Evolutionary conservation across 2,113 vertebrate genomes (phyloP), one percentile per base, ranked within the genome.

Genomic region (Coryphaenoides rupestris): DNA sequence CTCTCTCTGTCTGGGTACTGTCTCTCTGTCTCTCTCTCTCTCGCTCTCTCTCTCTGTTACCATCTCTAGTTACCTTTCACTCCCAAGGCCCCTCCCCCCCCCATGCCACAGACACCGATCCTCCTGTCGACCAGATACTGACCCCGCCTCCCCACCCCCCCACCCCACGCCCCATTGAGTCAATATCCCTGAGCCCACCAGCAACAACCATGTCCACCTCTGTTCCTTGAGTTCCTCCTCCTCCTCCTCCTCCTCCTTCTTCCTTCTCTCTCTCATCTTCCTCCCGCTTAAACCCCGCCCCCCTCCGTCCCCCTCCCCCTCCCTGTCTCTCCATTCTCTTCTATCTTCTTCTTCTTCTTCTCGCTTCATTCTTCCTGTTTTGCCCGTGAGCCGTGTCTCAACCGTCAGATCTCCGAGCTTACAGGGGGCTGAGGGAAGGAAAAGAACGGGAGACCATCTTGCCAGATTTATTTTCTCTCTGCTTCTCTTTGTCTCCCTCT

Each of bases 281-380:
- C 57, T 19, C 15, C 40, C 13, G 70, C 63, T 62, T 66, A 57
- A 69, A 58, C 72, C 62, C 49, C 40, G 49, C 64, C 61, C 63
- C 47, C 46, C 15, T 47, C 15, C 26, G 47, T 50, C 61, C 61
- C 60, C 50, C 58, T 63, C 68, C 66, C 64, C 73, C 70, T 72
- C 61, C 74, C 73, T 70, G 66, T 76, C 72, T 62, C 40, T 68
- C 77, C 73, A 70, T 64, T 72, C 74, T 83, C 75, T n/a, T n/a
- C n/a, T n/a, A n/a, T n/a, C n/a, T n/a, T n/a, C n/a, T n/a, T n/a
- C n/a, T n/a, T n/a, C n/a, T n/a, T n/a, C n/a, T n/a, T n/a, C n/a
- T n/a, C n/a, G n/a, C n/a, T n/a, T n/a, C n/a, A n/a, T n/a, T n/a
- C n/a, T n/a, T n/a, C n/a, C n/a, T n/a, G n/a, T n/a, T n/a, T n/a